Percentiles rank a stretch among this genome's conserved stretches.
Evolutionary conservation across 2,888 invertebrate species (phyloP).

Genomic region (Brachycybe producta): DNA sequence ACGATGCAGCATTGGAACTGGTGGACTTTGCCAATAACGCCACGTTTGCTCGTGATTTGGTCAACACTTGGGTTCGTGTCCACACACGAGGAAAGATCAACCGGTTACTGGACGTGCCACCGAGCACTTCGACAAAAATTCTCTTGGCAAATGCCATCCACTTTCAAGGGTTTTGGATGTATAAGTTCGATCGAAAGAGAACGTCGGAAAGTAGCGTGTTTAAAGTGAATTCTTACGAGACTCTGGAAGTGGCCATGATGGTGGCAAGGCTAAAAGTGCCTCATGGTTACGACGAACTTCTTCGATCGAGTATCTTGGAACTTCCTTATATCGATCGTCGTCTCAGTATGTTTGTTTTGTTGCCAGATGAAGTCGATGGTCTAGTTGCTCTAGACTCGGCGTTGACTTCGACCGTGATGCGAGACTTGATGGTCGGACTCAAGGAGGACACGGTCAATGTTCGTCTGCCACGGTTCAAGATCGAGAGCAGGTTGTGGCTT

Average conservation of each 20-base stretch:
- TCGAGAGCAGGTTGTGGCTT: constrained; percentile 3
- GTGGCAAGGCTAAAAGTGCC: constrained; percentile 10
- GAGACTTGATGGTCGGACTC: neutral
- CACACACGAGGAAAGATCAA: constrained; percentile 12
- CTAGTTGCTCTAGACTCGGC: neutral
- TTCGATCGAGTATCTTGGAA: constrained; percentile 4
- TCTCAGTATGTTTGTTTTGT: constrained; percentile 11
- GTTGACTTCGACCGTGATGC: neutral
- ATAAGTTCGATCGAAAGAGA: constrained; percentile 6
- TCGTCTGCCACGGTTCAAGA: constrained; percentile 6
- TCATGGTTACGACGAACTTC: neutral
- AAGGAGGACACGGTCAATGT: constrained; percentile 14
- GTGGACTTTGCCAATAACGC: constrained; percentile 7
- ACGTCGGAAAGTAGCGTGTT: constrained; percentile 4
- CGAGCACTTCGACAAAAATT: constrained; percentile 7
- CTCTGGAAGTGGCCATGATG: constrained; percentile 11
- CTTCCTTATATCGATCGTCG: constrained; percentile 8
- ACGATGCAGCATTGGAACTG: constrained; percentile 9
- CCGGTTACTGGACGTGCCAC: constrained; percentile 10
- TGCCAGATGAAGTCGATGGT: constrained; percentile 10
- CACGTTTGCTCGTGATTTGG: constrained; percentile 10
- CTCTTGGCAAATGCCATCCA: constrained; percentile 13
- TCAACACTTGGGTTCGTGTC: constrained; percentile 14
- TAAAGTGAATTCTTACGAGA: neutral
- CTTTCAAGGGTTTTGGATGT: constrained; percentile 11